Evolutionary conservation across 2,888 invertebrate species (phyloP).

Genomic region (Meloe dianella): DNA sequence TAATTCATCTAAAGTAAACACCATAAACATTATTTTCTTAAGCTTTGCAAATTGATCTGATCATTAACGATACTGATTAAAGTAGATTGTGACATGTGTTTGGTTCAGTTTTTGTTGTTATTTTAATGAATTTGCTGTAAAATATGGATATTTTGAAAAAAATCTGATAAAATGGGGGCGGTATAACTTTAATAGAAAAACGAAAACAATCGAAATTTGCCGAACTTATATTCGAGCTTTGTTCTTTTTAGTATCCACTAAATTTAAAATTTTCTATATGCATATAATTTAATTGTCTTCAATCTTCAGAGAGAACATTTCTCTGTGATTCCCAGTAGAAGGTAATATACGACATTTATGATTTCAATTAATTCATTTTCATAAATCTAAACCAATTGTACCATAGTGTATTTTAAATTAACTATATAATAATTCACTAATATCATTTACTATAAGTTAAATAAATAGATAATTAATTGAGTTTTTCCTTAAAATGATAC

Average conservation of each 20-base stretch:
- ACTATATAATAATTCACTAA: background rate
- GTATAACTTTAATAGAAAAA: constrained; percentile 14
- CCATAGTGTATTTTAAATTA: background rate
- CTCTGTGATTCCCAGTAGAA: constrained; percentile 32
- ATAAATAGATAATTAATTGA: background rate
- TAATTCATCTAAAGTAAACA: no score
- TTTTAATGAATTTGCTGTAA: background rate
- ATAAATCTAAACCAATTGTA: background rate
- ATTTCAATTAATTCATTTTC: background rate
- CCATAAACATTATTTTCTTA: no score
- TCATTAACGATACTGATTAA: constrained; percentile 2
- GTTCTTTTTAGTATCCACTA: constrained; percentile 52
- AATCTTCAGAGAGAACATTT: constrained; percentile 46
- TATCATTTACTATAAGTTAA: background rate
- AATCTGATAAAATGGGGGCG: background rate
- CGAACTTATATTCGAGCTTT: constrained; percentile 43
- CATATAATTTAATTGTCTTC: constrained; percentile 55
- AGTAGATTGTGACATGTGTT: background rate
- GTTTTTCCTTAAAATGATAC: background rate
- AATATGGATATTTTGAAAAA: background rate
- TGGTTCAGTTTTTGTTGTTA: background rate
- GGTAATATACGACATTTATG: constrained; percentile 27
- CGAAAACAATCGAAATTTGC: constrained; percentile 52
- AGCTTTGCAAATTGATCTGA: no score
- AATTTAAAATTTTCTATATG: constrained; percentile 49